Base-by-base conservation (phyloP, 2,888 invertebrate species). In the Lydus trimaculatus region DNA sequence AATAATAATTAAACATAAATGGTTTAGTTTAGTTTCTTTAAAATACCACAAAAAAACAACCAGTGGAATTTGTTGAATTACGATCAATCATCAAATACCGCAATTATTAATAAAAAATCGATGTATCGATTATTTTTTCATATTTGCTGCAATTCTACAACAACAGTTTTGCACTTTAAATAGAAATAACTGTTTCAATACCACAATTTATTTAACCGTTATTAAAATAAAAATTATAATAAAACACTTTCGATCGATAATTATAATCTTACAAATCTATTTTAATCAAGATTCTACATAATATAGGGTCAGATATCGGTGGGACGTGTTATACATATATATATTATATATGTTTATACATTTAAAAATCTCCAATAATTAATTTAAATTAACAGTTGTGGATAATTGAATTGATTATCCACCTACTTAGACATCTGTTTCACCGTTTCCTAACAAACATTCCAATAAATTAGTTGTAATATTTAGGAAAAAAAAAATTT, bases 141-240 rank as follows among this genome's bases (percentile, higher is more conserved):
- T 23, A 20, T 20, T 43, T 23, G 25, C 20, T 52, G 23, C 25
- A 52, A 52, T 52, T 52, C 5, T 25, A 20, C 52, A 52, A 20
- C 52, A 52, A 52, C 6, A 52, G 25, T 25, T 52, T 52, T 25
- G 25, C 52, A 52, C 23, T 25, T 52, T 25, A 25, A 52, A 52
- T 52, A 11, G 52, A 25, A 25, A 25, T 52, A 52, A 52, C 52
- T 52, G 52, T 52, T 52, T 52, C n/a, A 52, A 52, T 52, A 52
- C 25, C 52, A 25, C 25, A 52, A 52, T 52, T 52, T 20, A 20
- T 36, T 52, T 52, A 6, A 52, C 52, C 52, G 52, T 52, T 52
- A 52, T 52, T 52, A 9, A 48, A 43, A n/a, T 17, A 17, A 43
- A n/a, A 43, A 43, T 17, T 43, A 43, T 25, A 52, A 25, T 25